phyloP scores from a whole-genome alignment of 1,140 invertebrate species.

The Manduca sexta region DNA sequence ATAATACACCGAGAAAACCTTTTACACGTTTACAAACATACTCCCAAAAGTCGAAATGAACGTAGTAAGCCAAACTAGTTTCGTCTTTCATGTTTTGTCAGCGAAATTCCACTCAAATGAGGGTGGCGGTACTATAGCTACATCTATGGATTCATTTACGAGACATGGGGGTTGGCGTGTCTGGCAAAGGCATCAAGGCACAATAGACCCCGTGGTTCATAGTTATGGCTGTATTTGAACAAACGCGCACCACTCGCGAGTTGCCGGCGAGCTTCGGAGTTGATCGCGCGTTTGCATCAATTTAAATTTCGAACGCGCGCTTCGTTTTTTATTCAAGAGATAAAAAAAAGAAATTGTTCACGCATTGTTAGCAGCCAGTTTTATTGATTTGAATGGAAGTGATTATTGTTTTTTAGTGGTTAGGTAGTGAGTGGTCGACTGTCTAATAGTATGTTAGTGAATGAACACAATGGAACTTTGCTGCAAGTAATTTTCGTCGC shows the following conservation, averaged over 20 bases:
- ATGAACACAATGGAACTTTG: slow-evolving; percentile 48
- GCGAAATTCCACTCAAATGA: slow-evolving; percentile 11
- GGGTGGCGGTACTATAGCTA: slow-evolving; percentile 42
- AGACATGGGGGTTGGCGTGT: slow-evolving; percentile 57
- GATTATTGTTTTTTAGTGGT: slow-evolving; percentile 19
- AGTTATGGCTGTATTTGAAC: slow-evolving; percentile 41
- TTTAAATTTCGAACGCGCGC: slow-evolving; percentile 34
- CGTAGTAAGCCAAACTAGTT: too few relatives aligned
- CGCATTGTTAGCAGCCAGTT: slow-evolving; percentile 1
- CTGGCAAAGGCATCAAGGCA: slow-evolving; percentile 45
- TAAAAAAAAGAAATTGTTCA: slow-evolving; percentile 2
- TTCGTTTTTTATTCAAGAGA: slow-evolving; percentile 16
- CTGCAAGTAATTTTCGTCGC: slow-evolving; percentile 47
- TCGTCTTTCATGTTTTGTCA: neutral
- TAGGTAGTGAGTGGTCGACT: slow-evolving; percentile 36
- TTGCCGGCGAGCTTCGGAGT: slow-evolving; percentile 58
- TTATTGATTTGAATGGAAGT: slow-evolving; percentile 7
- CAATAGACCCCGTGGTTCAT: slow-evolving; percentile 56
- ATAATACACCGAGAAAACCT: too few relatives aligned
- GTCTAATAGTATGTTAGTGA: slow-evolving; percentile 31
- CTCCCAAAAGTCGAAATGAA: too few relatives aligned
- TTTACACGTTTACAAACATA: too few relatives aligned
- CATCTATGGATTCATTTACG: slow-evolving; percentile 38
- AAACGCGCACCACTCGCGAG: slow-evolving; percentile 42
- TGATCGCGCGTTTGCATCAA: slow-evolving; percentile 55